phyloP scores from a whole-genome alignment of 2,797 vertebrate genomes.

The Labroides dimidiatus region DNA sequence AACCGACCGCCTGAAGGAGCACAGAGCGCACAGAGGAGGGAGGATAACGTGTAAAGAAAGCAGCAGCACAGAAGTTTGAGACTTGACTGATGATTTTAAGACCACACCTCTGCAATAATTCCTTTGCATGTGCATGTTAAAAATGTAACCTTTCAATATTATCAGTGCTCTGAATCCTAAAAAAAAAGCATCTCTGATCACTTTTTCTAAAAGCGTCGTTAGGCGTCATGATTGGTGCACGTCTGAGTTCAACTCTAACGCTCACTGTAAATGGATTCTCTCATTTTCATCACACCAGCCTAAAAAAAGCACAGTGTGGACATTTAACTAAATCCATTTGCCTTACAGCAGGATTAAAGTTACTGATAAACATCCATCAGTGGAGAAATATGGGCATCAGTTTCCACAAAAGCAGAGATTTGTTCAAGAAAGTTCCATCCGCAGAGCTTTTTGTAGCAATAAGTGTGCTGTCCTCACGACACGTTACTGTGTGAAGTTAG shows the following conservation, averaged over 20 bases:
- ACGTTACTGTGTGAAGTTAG: no score
- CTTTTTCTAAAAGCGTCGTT: no score
- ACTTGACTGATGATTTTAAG: conserved; percentile 14
- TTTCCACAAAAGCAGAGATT: neutral
- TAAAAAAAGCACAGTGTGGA: conserved; percentile 2
- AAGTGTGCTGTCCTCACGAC: no score
- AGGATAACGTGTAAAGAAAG: conserved; percentile 12
- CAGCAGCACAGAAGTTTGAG: conserved; percentile 3
- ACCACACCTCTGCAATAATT: neutral
- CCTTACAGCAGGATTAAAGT: neutral
- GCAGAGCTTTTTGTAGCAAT: no score
- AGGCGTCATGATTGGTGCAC: conserved; percentile 92
- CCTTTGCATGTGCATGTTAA: neutral
- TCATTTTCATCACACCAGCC: conserved; percentile 28
- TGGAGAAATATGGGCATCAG: neutral
- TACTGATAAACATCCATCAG: fast-evolving
- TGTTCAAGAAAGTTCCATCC: neutral
- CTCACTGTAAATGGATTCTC: conserved; percentile 61
- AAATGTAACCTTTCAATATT: no score
- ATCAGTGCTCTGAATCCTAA: no score
- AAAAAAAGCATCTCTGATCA: no score
- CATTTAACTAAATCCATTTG: neutral
- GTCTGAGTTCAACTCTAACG: conserved; percentile 90
- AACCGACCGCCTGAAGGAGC: conserved; percentile 17
- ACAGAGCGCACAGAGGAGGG: conserved; percentile 18